Evolutionary conservation across 2,797 vertebrate genomes (phyloP).

Genomic region (Selene dorsalis): DNA sequence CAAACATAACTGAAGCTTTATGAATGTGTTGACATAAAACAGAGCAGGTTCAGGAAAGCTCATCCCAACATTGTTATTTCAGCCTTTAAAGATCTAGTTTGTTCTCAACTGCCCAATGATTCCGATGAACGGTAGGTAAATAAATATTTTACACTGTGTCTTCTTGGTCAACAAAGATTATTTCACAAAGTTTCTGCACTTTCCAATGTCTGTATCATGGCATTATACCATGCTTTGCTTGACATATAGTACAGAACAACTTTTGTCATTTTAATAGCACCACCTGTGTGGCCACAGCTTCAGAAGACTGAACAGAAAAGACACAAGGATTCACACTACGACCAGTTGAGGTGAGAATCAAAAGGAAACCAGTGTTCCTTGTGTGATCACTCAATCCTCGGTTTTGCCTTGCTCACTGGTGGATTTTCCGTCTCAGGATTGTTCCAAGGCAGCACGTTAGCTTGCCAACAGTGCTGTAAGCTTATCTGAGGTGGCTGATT

Average conservation of each 20-base stretch:
- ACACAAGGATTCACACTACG: conserved; percentile 1
- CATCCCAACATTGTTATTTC: not conserved
- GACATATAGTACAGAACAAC: not conserved
- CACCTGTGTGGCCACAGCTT: not conserved
- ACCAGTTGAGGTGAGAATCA: not conserved
- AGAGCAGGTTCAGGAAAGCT: not conserved
- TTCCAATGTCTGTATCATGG: not conserved
- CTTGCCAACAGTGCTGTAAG: conserved; percentile 25
- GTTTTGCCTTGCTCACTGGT: conserved; percentile 24
- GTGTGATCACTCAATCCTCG: conserved; percentile 8
- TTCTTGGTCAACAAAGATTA: not conserved
- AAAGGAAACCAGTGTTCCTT: conserved; percentile 30
- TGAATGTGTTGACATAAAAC: not conserved
- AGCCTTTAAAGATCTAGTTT: not conserved
- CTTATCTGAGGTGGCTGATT: conserved; percentile 47
- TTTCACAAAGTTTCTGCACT: not conserved
- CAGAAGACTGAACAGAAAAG: not conserved
- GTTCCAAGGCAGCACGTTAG: conserved; percentile 8
- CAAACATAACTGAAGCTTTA: not conserved
- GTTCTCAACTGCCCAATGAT: not conserved
- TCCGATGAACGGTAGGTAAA: not conserved
- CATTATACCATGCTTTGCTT: not conserved
- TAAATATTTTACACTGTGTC: not conserved
- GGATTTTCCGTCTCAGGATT: conserved; percentile 19
- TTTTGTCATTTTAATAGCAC: not conserved